These are phyloP conservation scores for Origma solitaria DNA, from an alignment of 2,113 vertebrate species.

Conservation along the genomic window DNA sequence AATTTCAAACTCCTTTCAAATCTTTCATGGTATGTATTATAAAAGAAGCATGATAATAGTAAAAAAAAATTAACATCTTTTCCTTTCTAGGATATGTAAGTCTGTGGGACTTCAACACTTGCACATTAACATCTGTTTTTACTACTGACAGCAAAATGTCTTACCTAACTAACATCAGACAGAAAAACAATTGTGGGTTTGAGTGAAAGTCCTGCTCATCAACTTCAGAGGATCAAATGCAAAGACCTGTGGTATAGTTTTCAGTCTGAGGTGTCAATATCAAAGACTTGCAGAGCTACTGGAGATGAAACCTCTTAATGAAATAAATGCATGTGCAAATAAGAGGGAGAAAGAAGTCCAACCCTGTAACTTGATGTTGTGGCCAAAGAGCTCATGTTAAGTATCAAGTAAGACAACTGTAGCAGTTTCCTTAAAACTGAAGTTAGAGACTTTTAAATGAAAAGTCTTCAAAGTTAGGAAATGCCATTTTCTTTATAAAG, in stretches of 20 bases:
- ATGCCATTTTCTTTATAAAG: not conserved
- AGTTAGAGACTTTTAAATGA: not conserved
- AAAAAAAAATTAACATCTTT: not conserved
- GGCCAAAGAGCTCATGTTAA: not conserved
- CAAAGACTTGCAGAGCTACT: not conserved
- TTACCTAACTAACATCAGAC: slow-evolving; percentile 8
- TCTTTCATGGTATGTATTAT: not conserved
- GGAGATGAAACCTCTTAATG: not conserved
- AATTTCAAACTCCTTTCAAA: not conserved
- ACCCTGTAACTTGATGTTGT: not conserved
- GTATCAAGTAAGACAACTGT: not conserved
- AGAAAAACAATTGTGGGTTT: slow-evolving; percentile 43
- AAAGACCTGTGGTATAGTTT: not conserved
- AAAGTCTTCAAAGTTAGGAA: not conserved
- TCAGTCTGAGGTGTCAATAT: not conserved
- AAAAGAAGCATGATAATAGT: not conserved
- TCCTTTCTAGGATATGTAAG: slow-evolving; percentile 42
- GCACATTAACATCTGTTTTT: slow-evolving; percentile 48
- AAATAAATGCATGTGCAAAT: not conserved
- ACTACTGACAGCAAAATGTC: slow-evolving; percentile 55
- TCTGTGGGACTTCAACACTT: slow-evolving; percentile 58
- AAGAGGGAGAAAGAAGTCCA: not conserved
- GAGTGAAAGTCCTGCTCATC: slow-evolving; percentile 59
- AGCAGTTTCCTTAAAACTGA: not conserved
- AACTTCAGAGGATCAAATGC: slow-evolving; percentile 2